These are phyloP conservation scores for Lutraria lutraria DNA, from an alignment of 2,888 invertebrate genomes.

Conservation along the genomic window DNA sequence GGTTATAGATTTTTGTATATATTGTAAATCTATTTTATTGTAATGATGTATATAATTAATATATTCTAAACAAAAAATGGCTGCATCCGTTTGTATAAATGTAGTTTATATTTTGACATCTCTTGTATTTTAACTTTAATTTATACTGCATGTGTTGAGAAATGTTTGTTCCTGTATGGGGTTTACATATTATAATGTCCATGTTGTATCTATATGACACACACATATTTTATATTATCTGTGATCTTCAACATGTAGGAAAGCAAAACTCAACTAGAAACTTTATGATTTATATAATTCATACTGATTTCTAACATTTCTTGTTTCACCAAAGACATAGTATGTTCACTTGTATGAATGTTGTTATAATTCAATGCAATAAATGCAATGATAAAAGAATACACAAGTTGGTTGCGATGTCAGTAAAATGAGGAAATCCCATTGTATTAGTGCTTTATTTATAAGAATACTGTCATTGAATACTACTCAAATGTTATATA, in stretches of 20 bases:
- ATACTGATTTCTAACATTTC: too few relatives aligned
- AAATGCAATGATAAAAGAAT: too few relatives aligned
- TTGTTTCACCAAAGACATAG: too few relatives aligned
- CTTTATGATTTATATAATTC: too few relatives aligned
- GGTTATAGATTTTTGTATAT: slow-evolving; percentile 8
- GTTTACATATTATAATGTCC: not conserved
- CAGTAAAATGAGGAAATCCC: not conserved
- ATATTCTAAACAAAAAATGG: slow-evolving; percentile 19
- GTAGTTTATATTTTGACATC: not conserved
- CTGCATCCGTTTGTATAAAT: not conserved
- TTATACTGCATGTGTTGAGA: not conserved
- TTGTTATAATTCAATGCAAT: too few relatives aligned
- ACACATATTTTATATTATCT: not conserved
- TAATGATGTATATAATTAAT: slow-evolving; percentile 6
- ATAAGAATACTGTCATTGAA: not conserved
- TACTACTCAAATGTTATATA: not conserved
- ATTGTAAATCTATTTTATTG: slow-evolving; percentile 14
- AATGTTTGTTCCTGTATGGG: not conserved
- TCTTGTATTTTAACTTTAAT: not conserved
- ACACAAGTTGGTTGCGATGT: not conserved
- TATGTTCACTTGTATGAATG: too few relatives aligned
- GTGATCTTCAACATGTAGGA: not conserved
- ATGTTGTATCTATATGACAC: slow-evolving; percentile 7
- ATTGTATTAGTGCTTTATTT: not conserved
- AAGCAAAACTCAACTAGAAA: too few relatives aligned